Evolutionary conservation across 2,113 vertebrate genomes (phyloP).

Genomic region (Aldabrachelys gigantea): DNA sequence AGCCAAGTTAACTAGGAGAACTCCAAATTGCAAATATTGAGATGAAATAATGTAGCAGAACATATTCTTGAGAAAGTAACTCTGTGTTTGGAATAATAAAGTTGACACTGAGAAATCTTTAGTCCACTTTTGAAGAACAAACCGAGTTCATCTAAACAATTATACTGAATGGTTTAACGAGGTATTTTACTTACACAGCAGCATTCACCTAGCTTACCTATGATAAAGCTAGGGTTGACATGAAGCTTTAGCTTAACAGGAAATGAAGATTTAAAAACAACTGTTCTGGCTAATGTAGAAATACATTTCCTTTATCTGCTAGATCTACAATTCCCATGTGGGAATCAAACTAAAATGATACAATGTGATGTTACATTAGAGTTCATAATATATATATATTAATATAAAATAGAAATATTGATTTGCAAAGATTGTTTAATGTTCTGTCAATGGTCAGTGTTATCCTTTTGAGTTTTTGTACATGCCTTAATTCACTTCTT

Average conservation of each 20-base stretch:
- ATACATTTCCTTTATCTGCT: not conserved
- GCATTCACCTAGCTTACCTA: not conserved
- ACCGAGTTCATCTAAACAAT: not conserved
- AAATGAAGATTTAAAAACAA: not conserved
- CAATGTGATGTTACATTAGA: not conserved
- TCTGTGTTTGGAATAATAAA: not conserved
- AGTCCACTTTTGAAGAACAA: not conserved
- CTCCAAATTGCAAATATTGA: not conserved
- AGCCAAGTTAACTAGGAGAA: not conserved
- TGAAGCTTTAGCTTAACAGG: not conserved
- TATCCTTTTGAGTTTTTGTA: not conserved
- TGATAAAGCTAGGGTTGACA: not conserved
- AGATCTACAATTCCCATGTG: not conserved
- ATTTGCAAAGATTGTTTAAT: not conserved
- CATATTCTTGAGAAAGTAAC: not conserved
- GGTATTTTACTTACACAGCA: not conserved
- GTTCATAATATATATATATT: not conserved
- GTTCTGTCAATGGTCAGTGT: not conserved
- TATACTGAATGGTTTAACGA: not conserved
- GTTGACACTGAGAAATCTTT: not conserved
- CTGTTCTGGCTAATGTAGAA: not conserved
- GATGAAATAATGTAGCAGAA: not conserved
- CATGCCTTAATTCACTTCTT: rapidly evolving
- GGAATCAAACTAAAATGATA: not conserved
- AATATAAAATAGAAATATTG: not conserved